Evolutionary conservation across 1,140 invertebrate genomes (phyloP).

Genomic region (Drosophila yakuba): DNA sequence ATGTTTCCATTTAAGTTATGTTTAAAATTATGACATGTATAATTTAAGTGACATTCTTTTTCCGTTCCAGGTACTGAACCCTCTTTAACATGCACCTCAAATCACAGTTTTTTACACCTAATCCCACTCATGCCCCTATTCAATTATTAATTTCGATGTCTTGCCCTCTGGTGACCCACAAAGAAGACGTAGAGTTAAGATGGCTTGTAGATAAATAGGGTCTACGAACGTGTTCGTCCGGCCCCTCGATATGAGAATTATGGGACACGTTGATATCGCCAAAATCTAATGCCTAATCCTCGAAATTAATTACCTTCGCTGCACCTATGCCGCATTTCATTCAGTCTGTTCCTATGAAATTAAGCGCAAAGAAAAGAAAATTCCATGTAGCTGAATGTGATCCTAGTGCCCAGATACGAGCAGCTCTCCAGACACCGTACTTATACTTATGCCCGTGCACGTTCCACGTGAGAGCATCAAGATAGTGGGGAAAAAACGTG

Average conservation of each 20-base stretch:
- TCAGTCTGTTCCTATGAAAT: slow-evolving; percentile 30
- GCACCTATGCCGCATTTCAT: slow-evolving; percentile 24
- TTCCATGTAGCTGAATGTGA: slow-evolving; percentile 34
- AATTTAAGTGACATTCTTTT: background rate
- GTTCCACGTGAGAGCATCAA: slow-evolving; percentile 64
- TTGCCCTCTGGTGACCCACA: slow-evolving; percentile 50
- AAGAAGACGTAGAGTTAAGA: slow-evolving; percentile 34
- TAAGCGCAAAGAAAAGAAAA: slow-evolving; percentile 31
- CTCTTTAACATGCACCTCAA: background rate
- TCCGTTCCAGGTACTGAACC: background rate
- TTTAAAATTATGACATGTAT: no score
- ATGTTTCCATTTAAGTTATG: no score
- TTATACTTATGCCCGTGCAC: slow-evolving; percentile 73
- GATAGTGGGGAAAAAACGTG: slow-evolving; percentile 30
- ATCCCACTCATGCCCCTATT: slow-evolving; percentile 13
- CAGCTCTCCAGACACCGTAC: slow-evolving; percentile 23
- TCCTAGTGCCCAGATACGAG: slow-evolving; percentile 49
- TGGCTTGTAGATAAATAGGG: slow-evolving; percentile 16
- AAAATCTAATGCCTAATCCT: slow-evolving; percentile 69
- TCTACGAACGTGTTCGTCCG: slow-evolving; percentile 27
- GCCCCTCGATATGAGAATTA: slow-evolving; percentile 39
- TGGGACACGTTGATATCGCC: slow-evolving; percentile 46
- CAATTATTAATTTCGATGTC: slow-evolving; percentile 56
- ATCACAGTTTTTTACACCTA: background rate
- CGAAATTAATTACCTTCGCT: slow-evolving; percentile 69